These are phyloP conservation scores for Pseudanteris insignis DNA, from an alignment of 2,888 invertebrate genomes.

Conservation along the genomic window DNA sequence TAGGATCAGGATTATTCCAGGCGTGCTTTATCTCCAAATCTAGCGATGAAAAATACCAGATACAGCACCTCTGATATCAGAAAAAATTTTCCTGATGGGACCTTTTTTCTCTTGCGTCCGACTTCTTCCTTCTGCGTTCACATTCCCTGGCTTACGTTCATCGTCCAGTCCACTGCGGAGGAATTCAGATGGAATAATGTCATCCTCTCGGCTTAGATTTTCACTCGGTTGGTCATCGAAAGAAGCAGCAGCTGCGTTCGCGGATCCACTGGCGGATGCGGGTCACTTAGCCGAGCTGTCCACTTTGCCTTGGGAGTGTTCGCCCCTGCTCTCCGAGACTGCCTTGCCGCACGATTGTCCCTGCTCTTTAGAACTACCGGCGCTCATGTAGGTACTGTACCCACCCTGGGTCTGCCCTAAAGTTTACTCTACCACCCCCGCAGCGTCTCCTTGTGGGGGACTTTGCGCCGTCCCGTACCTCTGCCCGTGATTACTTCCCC, in stretches of 20 bases:
- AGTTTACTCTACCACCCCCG: no score
- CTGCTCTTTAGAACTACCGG: slow-evolving; percentile 46
- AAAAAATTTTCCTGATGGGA: slow-evolving; percentile 16
- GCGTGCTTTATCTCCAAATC: neutral
- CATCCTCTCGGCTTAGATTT: slow-evolving; percentile 2
- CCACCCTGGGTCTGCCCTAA: slow-evolving; percentile 48
- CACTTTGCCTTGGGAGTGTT: slow-evolving; percentile 48
- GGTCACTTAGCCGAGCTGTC: slow-evolving; percentile 45
- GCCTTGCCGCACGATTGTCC: slow-evolving; percentile 49
- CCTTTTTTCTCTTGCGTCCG: slow-evolving; percentile 7
- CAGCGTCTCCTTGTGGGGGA: slow-evolving; percentile 51
- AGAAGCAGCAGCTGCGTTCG: slow-evolving; percentile 48
- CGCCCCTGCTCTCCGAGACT: slow-evolving; percentile 47
- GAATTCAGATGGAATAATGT: slow-evolving; percentile 20
- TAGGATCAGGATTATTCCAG: no score
- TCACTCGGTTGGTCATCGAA: slow-evolving; percentile 16
- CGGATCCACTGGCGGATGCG: slow-evolving; percentile 47
- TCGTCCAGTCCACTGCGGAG: slow-evolving; percentile 19
- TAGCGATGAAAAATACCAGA: slow-evolving; percentile 14
- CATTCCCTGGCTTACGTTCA: neutral
- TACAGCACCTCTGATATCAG: slow-evolving; percentile 7
- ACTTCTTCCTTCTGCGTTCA: neutral
- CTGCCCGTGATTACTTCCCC: no score
- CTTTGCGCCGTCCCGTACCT: slow-evolving; percentile 51
- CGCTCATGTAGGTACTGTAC: slow-evolving; percentile 49